Evolutionary conservation across 1,140 invertebrate genomes (phyloP), one percentile per base, ranked within the genome.

Genomic region (Battus philenor): DNA sequence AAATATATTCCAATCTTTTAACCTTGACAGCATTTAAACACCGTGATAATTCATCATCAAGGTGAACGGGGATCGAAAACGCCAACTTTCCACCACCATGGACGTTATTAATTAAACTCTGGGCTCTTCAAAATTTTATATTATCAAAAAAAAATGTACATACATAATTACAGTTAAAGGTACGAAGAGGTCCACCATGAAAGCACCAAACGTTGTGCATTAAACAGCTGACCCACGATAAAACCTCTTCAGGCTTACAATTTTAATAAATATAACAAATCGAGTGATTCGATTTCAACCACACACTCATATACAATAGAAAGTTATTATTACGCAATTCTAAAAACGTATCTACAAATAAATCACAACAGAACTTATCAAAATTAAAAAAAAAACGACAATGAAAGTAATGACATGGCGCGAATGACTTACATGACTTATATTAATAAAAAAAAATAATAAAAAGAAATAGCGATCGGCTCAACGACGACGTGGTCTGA

Each of bases 381-480:
- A 68, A 59, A 20, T 64, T 63, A 60, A 38, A 59, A 56, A 55
- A 58, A 62, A 71, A 59, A 62, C 60, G 64, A 67, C 65, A 56
- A 53, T 49, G 53, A 75, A 60, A 66, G 48, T 50, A 68, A 70
- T 80, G 69, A 79, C 73, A 79, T 81, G 77, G 80, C 78, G 73
- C 76, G 74, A 73, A 68, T 82, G 74, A 82, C 78, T 84, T 77
- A 76, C 34, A 61, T 77, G 65, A 75, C 61, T 73, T 68, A 73
- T 51, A 59, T 60, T 61, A 50, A 53, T 52, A 54, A 59, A 65
- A 61, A 62, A 59, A 59, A 55, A 56, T 51, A 41, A 20, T 3
- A 36, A 18, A 10, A 17, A 36, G 16, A 36, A 15, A 16, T 26
- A n/a, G 24, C 36, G 36, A 39, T 39, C 33, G 33, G 33, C 33